These are phyloP conservation scores for Lepus townsendii DNA, from an alignment of 2,797 vertebrate genomes.

Conservation along the genomic window DNA sequence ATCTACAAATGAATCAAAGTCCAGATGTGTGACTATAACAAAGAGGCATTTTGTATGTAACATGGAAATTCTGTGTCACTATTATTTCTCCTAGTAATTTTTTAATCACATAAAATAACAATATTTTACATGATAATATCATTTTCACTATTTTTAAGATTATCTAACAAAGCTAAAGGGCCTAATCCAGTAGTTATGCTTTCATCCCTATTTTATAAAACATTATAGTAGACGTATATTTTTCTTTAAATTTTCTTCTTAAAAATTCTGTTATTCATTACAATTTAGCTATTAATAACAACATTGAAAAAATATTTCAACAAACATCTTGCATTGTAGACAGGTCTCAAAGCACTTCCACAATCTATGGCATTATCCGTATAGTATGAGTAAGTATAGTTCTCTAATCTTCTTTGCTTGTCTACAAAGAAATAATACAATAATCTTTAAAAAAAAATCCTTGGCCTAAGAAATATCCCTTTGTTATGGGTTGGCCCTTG, in stretches of 20 bases:
- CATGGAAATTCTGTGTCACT: background rate
- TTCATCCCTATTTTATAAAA: slow-evolving; percentile 1
- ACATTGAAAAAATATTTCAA: slow-evolving; percentile 21
- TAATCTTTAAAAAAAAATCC: background rate
- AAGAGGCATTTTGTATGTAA: background rate
- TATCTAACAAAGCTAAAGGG: background rate
- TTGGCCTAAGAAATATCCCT: background rate
- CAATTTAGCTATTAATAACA: slow-evolving; percentile 23
- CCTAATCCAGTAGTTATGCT: background rate
- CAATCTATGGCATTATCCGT: background rate
- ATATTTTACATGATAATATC: slow-evolving; percentile 8
- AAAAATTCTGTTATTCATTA: background rate
- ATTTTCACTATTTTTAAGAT: slow-evolving; percentile 49
- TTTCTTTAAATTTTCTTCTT: background rate
- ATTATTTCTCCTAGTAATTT: slow-evolving; percentile 18
- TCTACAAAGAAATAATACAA: background rate
- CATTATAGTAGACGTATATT: background rate
- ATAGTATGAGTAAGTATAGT: background rate
- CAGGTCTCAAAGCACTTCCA: background rate
- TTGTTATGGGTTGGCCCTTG: background rate
- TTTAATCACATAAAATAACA: slow-evolving; percentile 37
- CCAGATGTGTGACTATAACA: background rate
- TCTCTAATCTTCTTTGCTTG: slow-evolving; percentile 5
- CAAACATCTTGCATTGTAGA: background rate
- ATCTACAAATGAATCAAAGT: slow-evolving; percentile 35